phyloP scores from a whole-genome alignment of 2,888 invertebrate genomes.

The Theristus sp. region DNA sequence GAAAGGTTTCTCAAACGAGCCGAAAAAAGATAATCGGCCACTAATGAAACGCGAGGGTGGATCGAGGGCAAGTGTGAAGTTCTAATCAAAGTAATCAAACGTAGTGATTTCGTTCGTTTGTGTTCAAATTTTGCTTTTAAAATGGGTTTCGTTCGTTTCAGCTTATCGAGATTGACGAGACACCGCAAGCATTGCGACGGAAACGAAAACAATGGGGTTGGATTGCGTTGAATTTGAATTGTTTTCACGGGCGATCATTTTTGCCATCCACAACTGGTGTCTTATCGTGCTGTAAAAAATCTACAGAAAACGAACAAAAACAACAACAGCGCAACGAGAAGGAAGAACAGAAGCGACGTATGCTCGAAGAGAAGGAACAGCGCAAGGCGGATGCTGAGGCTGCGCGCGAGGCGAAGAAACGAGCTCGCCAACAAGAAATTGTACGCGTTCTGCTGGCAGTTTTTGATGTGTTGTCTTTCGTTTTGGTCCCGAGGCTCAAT shows the following conservation, averaged over 20 bases:
- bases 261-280: too few relatives aligned
- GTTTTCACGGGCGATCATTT: too few relatives aligned
- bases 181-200: background rate
- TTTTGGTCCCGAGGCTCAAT: too few relatives aligned
- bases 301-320: background rate
- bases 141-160: too few relatives aligned
- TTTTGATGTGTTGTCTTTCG: too few relatives aligned
- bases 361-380: too few relatives aligned
- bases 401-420: too few relatives aligned
- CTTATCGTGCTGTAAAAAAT: too few relatives aligned
- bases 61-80: background rate
- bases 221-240: too few relatives aligned
- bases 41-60: background rate
- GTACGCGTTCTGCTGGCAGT: too few relatives aligned
- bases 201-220: background rate
- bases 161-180: constrained; percentile 1
- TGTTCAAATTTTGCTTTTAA: background rate
- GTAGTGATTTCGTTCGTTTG: background rate
- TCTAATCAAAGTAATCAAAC: background rate
- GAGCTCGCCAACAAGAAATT: too few relatives aligned
- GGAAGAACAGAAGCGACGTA: background rate
- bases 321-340: background rate
- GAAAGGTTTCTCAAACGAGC: constrained; percentile 12
- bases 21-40: background rate
- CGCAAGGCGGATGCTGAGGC: too few relatives aligned